A percentile compares a stretch with the other conserved stretches of the same genome.
Evolutionary conservation across 2,888 invertebrate genomes (phyloP).

Genomic region (Sarcophaga caerulescens): DNA sequence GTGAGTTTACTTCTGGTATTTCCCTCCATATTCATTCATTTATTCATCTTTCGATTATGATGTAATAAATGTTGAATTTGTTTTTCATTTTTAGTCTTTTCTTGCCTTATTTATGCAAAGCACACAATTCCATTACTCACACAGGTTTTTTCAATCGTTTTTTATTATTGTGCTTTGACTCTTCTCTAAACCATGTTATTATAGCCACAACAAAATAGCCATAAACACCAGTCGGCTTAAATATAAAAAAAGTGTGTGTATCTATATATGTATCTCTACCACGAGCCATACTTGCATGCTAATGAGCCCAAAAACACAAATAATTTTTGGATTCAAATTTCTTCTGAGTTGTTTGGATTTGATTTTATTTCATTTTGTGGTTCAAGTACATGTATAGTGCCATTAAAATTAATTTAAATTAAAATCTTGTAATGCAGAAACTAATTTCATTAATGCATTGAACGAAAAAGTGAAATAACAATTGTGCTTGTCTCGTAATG

Average conservation of each 20-base stretch:
- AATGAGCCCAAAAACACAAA: conserved; percentile 18
- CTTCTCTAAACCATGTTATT: neutral
- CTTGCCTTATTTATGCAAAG: conserved; percentile 42
- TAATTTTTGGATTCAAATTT: neutral
- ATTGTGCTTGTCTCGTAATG: neutral
- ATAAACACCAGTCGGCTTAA: neutral
- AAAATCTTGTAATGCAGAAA: conserved; percentile 14
- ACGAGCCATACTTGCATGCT: conserved; percentile 30
- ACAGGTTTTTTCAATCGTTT: neutral
- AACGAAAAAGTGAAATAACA: neutral
- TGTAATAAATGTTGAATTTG: conserved; percentile 45
- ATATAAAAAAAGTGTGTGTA: neutral
- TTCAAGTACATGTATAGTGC: conserved; percentile 18
- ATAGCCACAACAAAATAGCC: neutral
- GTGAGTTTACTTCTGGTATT: neutral
- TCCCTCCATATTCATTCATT: conserved; percentile 13
- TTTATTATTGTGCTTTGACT: neutral
- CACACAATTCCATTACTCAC: conserved; percentile 37
- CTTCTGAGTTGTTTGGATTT: neutral
- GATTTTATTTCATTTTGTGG: conserved; percentile 6
- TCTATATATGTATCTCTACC: neutral
- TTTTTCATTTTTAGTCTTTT: neutral
- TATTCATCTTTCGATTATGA: conserved; percentile 39
- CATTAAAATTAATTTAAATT: conserved; percentile 15
- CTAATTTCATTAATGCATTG: conserved; percentile 11